Evolutionary conservation across 1,140 invertebrate species (phyloP), one percentile per base, ranked within the genome.

Genomic region (Anagrus nilaparvatae): DNA sequence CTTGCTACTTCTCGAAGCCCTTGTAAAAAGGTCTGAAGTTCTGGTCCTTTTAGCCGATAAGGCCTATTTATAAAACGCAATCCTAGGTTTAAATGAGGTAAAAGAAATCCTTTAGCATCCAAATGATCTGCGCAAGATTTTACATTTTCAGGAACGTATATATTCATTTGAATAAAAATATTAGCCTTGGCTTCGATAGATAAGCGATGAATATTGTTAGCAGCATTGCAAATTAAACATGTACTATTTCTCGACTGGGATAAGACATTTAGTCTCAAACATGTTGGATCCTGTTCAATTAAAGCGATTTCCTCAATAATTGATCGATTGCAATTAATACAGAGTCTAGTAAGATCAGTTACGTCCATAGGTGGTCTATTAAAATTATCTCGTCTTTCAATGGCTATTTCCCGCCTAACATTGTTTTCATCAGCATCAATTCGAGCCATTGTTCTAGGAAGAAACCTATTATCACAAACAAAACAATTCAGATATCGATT

Each of bases 41-140:
- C 30, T 12, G 21, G 1, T 1, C 33, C 39, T 32, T 4, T 27
- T n/a, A 48, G 35, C 12, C 14, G 9, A 10, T 34, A 38, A 8
- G 29, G 39, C 28, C 43, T 37, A 38, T 37, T 45, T n/a, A 45
- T 45, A 9, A 19, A 45, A 14, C 31, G 39, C 20, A 49, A 39
- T 17, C 33, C 43, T 18, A 10, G 10, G 17, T 42, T 24, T 5
- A 45, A 24, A 18, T 17, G 12, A 3, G 19, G 2, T 7, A 43
- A 21, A 25, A 49, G 13, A 9, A 30, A 25, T 13, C 40, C 44
- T 14, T 25, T 18, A 0, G 46, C 31, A 40, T 49, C 40, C 6
- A 46, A 40, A 40, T 43, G 44, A 31, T 34, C 16, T 20, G 24
- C 9, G 29, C 48, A 46, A 9, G 44, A 46, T 34, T 37, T 36